phyloP scores from a whole-genome alignment of 2,113 vertebrate species.

The Empidonax alnorum region DNA sequence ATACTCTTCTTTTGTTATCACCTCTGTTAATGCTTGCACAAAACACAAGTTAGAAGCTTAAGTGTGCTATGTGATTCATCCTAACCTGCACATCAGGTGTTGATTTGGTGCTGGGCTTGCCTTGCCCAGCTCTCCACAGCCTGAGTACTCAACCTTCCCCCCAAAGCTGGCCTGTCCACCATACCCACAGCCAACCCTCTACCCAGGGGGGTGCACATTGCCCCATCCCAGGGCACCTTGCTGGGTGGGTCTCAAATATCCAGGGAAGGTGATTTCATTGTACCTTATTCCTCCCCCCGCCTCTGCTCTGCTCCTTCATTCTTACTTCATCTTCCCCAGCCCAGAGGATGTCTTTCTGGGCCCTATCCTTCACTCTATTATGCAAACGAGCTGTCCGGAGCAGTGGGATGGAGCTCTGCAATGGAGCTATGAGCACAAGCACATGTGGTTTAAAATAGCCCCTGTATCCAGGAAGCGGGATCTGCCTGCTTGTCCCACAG shows the following conservation, averaged over 20 bases:
- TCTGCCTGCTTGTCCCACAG: background rate
- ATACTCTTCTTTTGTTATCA: accelerated
- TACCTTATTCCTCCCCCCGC: background rate
- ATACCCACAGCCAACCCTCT: background rate
- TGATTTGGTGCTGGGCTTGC: accelerated
- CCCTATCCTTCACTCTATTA: too few species aligned
- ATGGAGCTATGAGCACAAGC: background rate
- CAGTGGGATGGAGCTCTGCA: background rate
- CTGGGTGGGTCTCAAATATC: background rate
- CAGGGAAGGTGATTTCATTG: background rate
- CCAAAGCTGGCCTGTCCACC: background rate
- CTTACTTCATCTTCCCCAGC: background rate
- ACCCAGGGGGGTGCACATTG: background rate
- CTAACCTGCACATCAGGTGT: background rate
- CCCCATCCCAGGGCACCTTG: background rate
- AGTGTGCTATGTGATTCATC: background rate
- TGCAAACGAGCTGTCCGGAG: background rate
- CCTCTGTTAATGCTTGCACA: background rate
- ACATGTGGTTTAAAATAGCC: slow-evolving; percentile 38
- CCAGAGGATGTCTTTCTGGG: background rate
- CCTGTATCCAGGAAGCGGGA: slow-evolving; percentile 25
- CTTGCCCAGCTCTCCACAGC: background rate
- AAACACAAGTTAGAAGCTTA: background rate
- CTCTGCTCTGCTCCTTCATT: background rate
- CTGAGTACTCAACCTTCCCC: accelerated